Evolutionary conservation across 2,888 invertebrate genomes (phyloP).

Genomic region (Thumatha senex): DNA sequence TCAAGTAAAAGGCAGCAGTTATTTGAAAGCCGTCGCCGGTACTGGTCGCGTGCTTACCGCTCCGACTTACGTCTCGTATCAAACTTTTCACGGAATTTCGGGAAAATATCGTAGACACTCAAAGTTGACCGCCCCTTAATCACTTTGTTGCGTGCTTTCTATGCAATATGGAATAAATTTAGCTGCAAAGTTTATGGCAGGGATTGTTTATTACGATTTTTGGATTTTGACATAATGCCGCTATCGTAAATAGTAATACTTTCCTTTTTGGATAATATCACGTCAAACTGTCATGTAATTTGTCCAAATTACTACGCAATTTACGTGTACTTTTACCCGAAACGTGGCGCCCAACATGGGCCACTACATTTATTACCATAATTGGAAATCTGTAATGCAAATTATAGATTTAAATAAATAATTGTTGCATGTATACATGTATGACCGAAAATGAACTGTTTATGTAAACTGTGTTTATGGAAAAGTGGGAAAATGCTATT

Average conservation of each 20-base stretch:
- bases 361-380: constrained; percentile 7
- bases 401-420: constrained; percentile 4
- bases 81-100: constrained; percentile 79
- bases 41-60: constrained; percentile 50
- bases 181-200: constrained; percentile 59
- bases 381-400: constrained; percentile 3
- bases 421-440: neutral
- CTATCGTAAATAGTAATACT: constrained; percentile 15
- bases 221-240: constrained; percentile 20
- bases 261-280: constrained; percentile 17
- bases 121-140: constrained; percentile 65
- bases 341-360: constrained; percentile 50
- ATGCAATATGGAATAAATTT: constrained; percentile 59
- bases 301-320: constrained; percentile 7
- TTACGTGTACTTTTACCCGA: neutral
- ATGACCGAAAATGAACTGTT: constrained; percentile 39
- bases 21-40: constrained; percentile 46
- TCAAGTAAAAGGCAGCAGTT: constrained; percentile 66
- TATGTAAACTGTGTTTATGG: constrained; percentile 44
- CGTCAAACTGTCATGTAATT: constrained; percentile 18
- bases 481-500: constrained; percentile 61
- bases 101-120: constrained; percentile 58
- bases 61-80: constrained; percentile 38
- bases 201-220: constrained; percentile 40
- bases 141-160: constrained; percentile 73